Percentiles rank a stretch among this genome's conserved stretches.
These are phyloP conservation scores for Glandiceps talaboti DNA, from an alignment of 53 echinoderm and acorn worm genomes.

Conservation along the genomic window DNA sequence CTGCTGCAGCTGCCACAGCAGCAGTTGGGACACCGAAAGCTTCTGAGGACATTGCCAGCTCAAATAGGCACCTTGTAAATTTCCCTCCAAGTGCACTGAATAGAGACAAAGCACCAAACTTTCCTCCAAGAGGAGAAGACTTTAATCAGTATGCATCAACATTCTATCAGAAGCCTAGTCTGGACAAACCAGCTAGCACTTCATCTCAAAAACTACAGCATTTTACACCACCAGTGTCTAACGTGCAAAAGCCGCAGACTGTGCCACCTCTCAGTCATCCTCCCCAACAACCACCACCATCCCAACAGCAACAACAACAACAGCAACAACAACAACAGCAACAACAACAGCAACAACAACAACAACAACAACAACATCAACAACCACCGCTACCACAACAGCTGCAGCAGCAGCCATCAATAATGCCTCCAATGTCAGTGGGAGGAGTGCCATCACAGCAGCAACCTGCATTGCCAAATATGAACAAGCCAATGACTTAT, in stretches of 20 bases:
- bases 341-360: too few relatives aligned
- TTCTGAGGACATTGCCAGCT: constrained; percentile 2
- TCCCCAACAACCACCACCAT: not conserved
- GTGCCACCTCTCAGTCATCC: not conserved
- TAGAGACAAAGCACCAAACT: constrained; percentile 95
- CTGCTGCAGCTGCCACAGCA: constrained; percentile 7
- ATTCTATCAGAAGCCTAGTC: constrained; percentile 79
- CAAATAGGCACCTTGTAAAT: constrained; percentile 45
- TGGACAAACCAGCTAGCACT: constrained; percentile 41
- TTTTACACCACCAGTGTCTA: constrained; percentile 63
- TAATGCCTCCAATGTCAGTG: constrained; percentile 21
- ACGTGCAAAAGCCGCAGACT: not conserved
- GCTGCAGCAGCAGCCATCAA: constrained; percentile 10
- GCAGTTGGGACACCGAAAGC: not conserved
- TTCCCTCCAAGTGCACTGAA: constrained; percentile 94
- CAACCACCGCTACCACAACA: not conserved
- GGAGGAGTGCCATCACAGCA: constrained; percentile 23
- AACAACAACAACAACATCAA: too few relatives aligned
- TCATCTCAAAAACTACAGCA: constrained; percentile 45
- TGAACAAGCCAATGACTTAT: not conserved
- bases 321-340: too few relatives aligned
- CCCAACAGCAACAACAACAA: too few relatives aligned
- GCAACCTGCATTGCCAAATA: not conserved
- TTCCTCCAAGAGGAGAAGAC: constrained; percentile 96
- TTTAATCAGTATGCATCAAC: constrained; percentile 91